Base-by-base conservation (phyloP, 2,888 invertebrate species). In the Diarsia rubi region DNA sequence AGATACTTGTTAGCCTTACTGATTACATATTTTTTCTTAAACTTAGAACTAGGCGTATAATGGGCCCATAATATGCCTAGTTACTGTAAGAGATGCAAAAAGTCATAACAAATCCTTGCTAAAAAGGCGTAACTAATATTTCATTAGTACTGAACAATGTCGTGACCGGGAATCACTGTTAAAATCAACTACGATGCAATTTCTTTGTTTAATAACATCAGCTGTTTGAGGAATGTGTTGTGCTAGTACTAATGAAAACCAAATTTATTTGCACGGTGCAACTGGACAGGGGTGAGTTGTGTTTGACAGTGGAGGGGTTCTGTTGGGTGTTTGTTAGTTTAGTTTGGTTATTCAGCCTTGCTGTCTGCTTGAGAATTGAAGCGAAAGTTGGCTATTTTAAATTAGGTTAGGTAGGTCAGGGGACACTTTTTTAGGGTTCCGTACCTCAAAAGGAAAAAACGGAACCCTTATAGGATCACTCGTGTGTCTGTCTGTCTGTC, bases 151-250 rank as follows among this genome's bases (percentile, higher is more conserved):
- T 70, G 75, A 69, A 66, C 81, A 72, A 73, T 86, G 83, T 86
- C 86, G 86, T 86, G 83, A 85, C 86, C 62, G 44, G 64, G 78
- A 86, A 86, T 84, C 82, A 85, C 81, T 85, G 82, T 83, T 80
- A 79, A 79, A 88, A 87, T 85, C 81, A 88, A 87, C 81, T 86
- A 85, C 83, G 76, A 82, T 82, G 84, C 83, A 85, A 85, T 86
- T 86, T 85, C 81, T 86, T 85, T 86, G 86, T 86, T 86, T 83
- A 83, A 85, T 83, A 86, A 86, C 81, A 85, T 77, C 84, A 84
- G 75, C 77, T 82, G 85, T 88, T 83, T 86, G 85, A 86, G 81
- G 82, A 86, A 86, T 87, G 86, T 87, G 84, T 86, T 86, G 83
- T 82, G 75, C 81, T 76, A 84, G 83, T 81, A 79, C 81, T 88